These are phyloP conservation scores for Enteromius radiatus DNA, from an alignment of 2,797 vertebrate genomes.

Conservation along the genomic window DNA sequence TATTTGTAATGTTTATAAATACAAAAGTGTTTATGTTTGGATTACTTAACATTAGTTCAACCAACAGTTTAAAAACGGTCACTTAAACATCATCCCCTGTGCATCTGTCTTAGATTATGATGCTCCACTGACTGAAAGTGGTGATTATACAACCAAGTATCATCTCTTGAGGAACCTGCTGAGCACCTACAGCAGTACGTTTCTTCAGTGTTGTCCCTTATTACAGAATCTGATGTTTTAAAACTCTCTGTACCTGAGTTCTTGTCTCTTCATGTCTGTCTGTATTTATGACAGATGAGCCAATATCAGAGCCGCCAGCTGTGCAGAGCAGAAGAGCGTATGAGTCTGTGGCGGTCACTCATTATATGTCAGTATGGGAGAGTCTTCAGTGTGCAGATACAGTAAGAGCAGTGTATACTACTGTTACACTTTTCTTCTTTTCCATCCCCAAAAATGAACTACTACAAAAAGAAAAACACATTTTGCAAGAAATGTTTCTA, in stretches of 20 bases:
- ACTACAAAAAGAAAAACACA: background rate
- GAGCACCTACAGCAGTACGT: constrained; percentile 81
- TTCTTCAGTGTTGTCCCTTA: background rate
- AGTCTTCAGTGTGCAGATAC: constrained; percentile 70
- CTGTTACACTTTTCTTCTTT: background rate
- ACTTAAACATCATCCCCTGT: background rate
- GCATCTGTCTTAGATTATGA: constrained; percentile 86
- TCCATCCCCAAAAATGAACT: background rate
- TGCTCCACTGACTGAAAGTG: constrained; percentile 89
- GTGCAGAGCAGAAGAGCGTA: constrained; percentile 62
- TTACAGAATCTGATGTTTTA: background rate
- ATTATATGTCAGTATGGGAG: constrained; percentile 77
- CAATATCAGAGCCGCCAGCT: constrained; percentile 68
- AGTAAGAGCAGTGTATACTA: constrained; percentile 55
- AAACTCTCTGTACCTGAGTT: background rate
- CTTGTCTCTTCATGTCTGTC: constrained; percentile 9
- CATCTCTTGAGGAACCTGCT: constrained; percentile 84
- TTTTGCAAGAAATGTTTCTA: background rate
- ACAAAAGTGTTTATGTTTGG: background rate
- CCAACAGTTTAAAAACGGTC: no score
- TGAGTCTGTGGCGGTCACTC: constrained; percentile 65
- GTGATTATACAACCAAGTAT: constrained; percentile 90
- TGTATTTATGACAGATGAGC: constrained; percentile 63
- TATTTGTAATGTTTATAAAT: no score
- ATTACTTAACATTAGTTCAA: no score